Base-by-base conservation (phyloP, 1,140 invertebrate species). In the Drosophila pandora region DNA sequence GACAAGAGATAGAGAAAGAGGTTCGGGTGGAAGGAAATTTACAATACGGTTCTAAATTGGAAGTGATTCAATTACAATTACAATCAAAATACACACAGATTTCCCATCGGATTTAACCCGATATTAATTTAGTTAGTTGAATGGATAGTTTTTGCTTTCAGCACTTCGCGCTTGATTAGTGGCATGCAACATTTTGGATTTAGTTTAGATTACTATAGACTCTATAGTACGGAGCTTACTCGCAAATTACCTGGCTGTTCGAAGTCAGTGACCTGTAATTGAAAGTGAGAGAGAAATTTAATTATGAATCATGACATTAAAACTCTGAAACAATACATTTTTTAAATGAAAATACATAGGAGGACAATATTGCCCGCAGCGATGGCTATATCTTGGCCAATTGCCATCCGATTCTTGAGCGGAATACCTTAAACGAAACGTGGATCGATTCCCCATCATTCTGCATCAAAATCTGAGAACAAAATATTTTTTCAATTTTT, bases 141-240 rank as follows among this genome's bases (percentile, higher is more conserved):
- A 43, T 17, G 17, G 45, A 25, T 34, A 39, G 9, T 34, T 59
- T 28, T 25, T 45, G 49, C 23, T 58, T 45, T 30, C 49, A 47
- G 21, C 60, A 57, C 34, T 30, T 47, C 21, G 10, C 23, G 48
- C 48, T 54, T 43, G 17, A 34, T 63, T 64, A 56, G 10, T 74
- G 39, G 60, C 71, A 74, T 74, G 71, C 71, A 74, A 43, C 28
- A 37, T 37, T 37, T 43, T 43, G 2, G 53, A 17, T 17, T 34
- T 74, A 28, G 53, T 21, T 56, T 41, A 41, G n/a, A 13, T 74
- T 43, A 57, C 43, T 17, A 17, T 17, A 17, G 1, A 17, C 17
- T 17, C 17, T 17, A 17, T 17, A 17, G 17, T 17, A 17, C 17
- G 17, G 21, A 32, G 34, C 30, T n/a, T 23, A 45, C 22, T 12